A percentile compares a stretch with the other conserved stretches of the same genome.
Conservation (phyloP, 2,797 vertebrate genomes). For the Epinephelus malabaricus region DNA sequence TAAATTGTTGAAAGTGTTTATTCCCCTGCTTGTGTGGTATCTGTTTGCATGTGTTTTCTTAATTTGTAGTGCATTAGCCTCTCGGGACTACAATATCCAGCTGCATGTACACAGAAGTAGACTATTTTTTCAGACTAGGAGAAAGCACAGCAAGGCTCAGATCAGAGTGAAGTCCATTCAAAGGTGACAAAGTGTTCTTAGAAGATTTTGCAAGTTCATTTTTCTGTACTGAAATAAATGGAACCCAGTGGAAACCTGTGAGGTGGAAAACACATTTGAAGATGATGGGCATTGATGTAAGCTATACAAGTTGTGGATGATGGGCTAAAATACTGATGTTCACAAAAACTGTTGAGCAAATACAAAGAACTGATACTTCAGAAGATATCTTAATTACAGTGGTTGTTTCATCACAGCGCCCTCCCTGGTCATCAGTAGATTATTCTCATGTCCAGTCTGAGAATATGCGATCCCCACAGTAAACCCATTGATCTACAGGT, state of each 20-base stretch:
- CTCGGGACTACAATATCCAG: too few relatives aligned
- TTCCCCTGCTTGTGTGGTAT: too few relatives aligned
- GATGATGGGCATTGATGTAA: background rate
- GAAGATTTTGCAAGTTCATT: background rate
- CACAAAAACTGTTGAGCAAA: background rate
- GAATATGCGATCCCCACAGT: slow-evolving; percentile 20
- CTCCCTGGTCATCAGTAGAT: background rate
- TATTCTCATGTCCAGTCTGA: slow-evolving; percentile 19
- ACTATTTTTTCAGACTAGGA: background rate
- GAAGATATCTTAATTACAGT: slow-evolving; percentile 3
- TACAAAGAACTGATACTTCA: background rate
- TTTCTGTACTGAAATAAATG: slow-evolving; percentile 4
- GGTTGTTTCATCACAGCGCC: background rate
- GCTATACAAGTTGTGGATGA: background rate
- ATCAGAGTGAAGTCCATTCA: background rate
- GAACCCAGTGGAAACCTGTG: background rate
- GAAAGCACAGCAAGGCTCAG: background rate
- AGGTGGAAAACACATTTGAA: background rate
- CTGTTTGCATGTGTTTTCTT: too few relatives aligned
- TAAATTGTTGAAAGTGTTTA: too few relatives aligned
- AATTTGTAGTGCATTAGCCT: too few relatives aligned
- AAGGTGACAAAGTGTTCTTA: background rate
- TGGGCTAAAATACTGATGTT: background rate
- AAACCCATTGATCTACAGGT: slow-evolving; percentile 37
- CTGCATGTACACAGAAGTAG: too few relatives aligned